Conservation (phyloP, 2,797 vertebrate genomes). For the Sitta carolinensis region DNA sequence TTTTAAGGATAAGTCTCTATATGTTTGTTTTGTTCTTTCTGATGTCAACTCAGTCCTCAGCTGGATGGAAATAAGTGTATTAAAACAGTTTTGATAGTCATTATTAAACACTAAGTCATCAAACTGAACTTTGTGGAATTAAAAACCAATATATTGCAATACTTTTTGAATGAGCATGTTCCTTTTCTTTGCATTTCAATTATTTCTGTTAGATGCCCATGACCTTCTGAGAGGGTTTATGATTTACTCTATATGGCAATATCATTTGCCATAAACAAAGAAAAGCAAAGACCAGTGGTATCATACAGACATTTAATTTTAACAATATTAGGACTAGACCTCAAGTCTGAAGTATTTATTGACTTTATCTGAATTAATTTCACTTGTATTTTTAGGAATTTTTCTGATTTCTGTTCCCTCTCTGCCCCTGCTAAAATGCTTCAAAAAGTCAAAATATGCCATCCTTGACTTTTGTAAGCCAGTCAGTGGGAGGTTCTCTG, state of each 20-base stretch:
- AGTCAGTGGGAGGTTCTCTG: background rate
- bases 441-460: background rate
- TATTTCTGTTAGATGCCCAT: background rate
- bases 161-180: background rate
- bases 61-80: background rate
- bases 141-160: background rate
- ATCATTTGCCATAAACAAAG: background rate
- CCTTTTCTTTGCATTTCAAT: background rate
- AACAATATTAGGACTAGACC: background rate
- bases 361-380: background rate
- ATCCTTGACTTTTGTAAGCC: background rate
- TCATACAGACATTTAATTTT: background rate
- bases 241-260: background rate
- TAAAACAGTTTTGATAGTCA: background rate
- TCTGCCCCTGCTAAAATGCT: background rate
- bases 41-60: background rate
- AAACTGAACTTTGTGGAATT: background rate
- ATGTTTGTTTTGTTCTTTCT: background rate
- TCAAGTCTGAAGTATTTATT: background rate
- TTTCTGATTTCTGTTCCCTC: background rate
- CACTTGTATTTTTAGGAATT: background rate
- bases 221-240: background rate
- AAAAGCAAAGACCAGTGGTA: background rate
- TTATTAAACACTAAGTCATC: background rate
- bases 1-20: background rate